Base-by-base conservation (phyloP, 2,888 invertebrate species). In the Drosophila leonis region DNA sequence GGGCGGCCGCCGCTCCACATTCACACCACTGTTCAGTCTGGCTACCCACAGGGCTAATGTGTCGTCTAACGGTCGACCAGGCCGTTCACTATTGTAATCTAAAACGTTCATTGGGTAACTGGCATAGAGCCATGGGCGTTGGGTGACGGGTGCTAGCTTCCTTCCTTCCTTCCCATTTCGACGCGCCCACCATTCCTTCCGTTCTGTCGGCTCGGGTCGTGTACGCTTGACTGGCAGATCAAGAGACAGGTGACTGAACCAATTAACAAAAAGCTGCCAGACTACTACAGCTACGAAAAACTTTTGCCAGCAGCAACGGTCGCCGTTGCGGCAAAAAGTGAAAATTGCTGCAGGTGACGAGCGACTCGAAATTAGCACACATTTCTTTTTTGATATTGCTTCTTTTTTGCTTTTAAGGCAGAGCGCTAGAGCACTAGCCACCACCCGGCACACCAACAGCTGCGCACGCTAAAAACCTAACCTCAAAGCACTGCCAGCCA, bases 221-320 rank as follows among this genome's bases (percentile, higher is more conserved):
- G 83, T 81, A 63, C 84, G 84, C 82, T 82, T 86, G 89, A 84
- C 89, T 88, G 89, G 75, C 90, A 90, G 86, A 90, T 90, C 90
- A 88, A 78, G 80, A 86, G 91, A 89, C 91, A 91, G 91, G 91
- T 91, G 91, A 91, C 91, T 89, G 83, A 90, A 91, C 88, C 91
- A 91, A 92, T 91, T 91, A 91, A 90, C 91, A 90, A 88, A 87
- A 81, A 86, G 90, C 83, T 74, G 71, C 80, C 75, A 87, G 75
- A 72, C 72, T 54, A 46, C 46, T 15, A 57, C 72, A 52, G 44
- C 59, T 12, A 64, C 64, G 57, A 56, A 65, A 68, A 84, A 88
- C 82, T 80, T 77, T 81, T 55, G 69, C 71, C 82, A 67, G 55
- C 60, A 75, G 65, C 65, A 48, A 44, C 49, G 64, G 24, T 46